These are phyloP conservation scores for Belonocnema kinseyi DNA, from an alignment of 1,140 invertebrate genomes.

Conservation along the genomic window DNA sequence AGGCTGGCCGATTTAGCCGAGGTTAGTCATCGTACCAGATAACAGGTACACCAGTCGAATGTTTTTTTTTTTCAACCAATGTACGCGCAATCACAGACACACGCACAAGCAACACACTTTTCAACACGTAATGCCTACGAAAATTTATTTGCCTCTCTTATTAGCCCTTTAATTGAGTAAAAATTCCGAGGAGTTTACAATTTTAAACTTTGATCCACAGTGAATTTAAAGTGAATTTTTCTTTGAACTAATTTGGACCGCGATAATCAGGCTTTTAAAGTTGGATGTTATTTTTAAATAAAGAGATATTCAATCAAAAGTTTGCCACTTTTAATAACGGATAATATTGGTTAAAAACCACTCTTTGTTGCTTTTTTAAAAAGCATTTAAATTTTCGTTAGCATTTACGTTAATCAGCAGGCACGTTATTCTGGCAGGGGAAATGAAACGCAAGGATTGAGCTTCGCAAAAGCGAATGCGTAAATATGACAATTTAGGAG, in stretches of 20 bases:
- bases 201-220: background rate
- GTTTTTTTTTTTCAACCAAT: background rate
- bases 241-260: too few relatives aligned
- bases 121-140: background rate
- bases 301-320: background rate
- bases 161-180: background rate
- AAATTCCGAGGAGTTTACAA: background rate
- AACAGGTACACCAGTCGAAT: constrained; percentile 37
- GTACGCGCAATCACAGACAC: constrained; percentile 38
- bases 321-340: background rate
- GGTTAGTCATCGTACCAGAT: constrained; percentile 62
- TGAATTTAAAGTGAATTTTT: background rate
- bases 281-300: background rate
- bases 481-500: too few relatives aligned
- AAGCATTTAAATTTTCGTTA: constrained; percentile 1
- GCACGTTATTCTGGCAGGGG: constrained; percentile 6
- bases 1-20: constrained; percentile 83
- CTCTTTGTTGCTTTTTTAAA: background rate
- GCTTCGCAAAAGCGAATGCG: background rate
- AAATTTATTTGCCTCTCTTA: background rate
- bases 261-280: too few relatives aligned
- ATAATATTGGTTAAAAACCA: background rate
- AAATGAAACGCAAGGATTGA: constrained; percentile 19
- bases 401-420: constrained; percentile 6
- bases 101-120: constrained; percentile 32